Conservation (phyloP, 2,888 invertebrate genomes). For the Caenorhabditis sp. region DNA sequence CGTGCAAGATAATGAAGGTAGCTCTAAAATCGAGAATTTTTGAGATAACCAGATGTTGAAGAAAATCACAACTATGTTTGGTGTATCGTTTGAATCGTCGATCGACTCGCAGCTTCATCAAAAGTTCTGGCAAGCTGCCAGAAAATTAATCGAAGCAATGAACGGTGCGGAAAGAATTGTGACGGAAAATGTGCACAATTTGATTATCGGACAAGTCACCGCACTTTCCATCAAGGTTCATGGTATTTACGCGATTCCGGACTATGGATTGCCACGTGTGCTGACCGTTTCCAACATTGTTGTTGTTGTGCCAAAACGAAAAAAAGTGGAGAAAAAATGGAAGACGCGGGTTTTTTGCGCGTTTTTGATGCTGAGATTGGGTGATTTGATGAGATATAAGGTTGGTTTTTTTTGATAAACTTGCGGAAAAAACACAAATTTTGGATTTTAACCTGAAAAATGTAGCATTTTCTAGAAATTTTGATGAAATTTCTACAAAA, state of each 20-base stretch:
- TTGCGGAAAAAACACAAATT: too few relatives aligned
- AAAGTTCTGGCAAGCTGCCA: constrained; percentile 32
- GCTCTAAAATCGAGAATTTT: constrained; percentile 8
- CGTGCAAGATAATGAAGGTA: neutral
- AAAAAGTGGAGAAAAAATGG: constrained; percentile 6
- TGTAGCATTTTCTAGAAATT: too few relatives aligned
- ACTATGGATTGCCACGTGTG: constrained; percentile 10
- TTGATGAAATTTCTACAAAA: too few relatives aligned
- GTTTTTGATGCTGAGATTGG: constrained; percentile 44
- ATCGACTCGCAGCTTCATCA: constrained; percentile 22
- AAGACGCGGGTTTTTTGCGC: constrained; percentile 19
- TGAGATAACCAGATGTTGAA: constrained; percentile 8
- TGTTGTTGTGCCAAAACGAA: neutral
- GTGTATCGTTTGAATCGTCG: constrained; percentile 24
- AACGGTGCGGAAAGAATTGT: constrained; percentile 16
- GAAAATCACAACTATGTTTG: constrained; percentile 14
- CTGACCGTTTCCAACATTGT: constrained; percentile 5
- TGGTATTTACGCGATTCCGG: constrained; percentile 13
- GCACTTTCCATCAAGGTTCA: constrained; percentile 27
- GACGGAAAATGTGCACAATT: constrained; percentile 18
- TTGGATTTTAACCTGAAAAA: too few relatives aligned
- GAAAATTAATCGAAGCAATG: constrained; percentile 33
- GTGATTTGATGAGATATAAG: constrained; percentile 56
- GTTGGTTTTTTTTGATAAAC: too few relatives aligned
- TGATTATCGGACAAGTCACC: constrained; percentile 18